Evolutionary conservation across 2,888 invertebrate species (phyloP).

Genomic region (Drosophila fungiperda): DNA sequence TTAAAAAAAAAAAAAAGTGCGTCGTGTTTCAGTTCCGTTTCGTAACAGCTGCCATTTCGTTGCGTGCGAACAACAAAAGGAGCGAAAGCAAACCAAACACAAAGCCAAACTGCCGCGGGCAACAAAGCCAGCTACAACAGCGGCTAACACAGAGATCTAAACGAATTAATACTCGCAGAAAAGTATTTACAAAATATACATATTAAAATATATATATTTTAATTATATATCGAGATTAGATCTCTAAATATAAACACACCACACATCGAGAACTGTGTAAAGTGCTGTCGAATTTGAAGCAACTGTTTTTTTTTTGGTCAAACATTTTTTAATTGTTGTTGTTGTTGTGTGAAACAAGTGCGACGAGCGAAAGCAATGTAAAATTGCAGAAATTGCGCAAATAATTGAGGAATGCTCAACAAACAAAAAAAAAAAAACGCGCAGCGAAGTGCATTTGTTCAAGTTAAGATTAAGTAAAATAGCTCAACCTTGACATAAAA

Average conservation of each 20-base stretch:
- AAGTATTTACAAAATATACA: conserved; percentile 4
- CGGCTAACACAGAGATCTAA: conserved; percentile 17
- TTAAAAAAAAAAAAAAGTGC: conserved; percentile 26
- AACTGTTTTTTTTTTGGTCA: neutral
- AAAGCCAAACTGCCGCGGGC: conserved; percentile 67
- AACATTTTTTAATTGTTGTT: conserved; percentile 12
- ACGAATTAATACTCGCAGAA: conserved; percentile 1
- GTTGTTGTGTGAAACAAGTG: conserved; percentile 15
- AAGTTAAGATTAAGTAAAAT: conserved; percentile 22
- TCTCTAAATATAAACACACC: neutral
- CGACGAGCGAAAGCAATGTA: neutral
- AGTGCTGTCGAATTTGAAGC: conserved; percentile 13
- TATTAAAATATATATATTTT: conserved; percentile 6
- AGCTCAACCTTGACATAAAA: conserved; percentile 26
- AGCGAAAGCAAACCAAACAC: conserved; percentile 58
- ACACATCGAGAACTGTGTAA: neutral
- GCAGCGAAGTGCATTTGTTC: conserved; percentile 24
- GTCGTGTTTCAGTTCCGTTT: conserved; percentile 68
- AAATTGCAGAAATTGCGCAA: neutral
- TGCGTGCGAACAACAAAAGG: conserved; percentile 52
- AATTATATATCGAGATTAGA: neutral
- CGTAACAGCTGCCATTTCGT: conserved; percentile 48
- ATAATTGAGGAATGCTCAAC: neutral
- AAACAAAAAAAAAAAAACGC: conserved; percentile 1
- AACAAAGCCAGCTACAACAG: conserved; percentile 36